These are phyloP conservation scores for Sanderia malayensis DNA, from an alignment of 30 jellyfish, hydroid and myxozoan species.

Conservation along the genomic window DNA sequence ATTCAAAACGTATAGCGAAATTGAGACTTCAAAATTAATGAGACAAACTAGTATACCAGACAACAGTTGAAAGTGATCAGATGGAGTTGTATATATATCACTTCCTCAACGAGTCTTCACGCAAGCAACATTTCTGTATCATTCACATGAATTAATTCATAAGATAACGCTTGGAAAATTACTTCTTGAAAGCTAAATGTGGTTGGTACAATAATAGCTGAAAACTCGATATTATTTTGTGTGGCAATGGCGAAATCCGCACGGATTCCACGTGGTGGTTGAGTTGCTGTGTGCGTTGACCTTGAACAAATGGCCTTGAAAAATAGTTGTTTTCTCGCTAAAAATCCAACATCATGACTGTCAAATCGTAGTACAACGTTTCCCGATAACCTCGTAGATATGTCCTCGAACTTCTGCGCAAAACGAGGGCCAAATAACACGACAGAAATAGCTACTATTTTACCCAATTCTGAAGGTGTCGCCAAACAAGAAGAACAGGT, in stretches of 20 bases:
- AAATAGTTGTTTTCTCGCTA: neutral
- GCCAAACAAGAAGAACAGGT: slow-evolving; percentile 58
- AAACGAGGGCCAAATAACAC: neutral
- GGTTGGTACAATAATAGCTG: neutral
- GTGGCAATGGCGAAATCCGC: slow-evolving; percentile 64
- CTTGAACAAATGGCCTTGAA: slow-evolving; percentile 13
- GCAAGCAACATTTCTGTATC: neutral
- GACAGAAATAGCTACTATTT: neutral
- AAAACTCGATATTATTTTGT: neutral
- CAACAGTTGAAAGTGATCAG: neutral
- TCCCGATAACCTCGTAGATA: neutral
- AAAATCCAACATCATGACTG: neutral
- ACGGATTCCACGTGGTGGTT: slow-evolving; percentile 58
- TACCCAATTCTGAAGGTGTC: slow-evolving; percentile 19
- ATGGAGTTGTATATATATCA: too few relatives aligned
- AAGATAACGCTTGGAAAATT: neutral
- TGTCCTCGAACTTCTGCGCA: neutral
- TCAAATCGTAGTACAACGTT: neutral
- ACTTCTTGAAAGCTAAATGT: neutral
- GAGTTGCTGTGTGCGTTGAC: neutral
- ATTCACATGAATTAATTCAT: neutral
- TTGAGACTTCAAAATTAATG: neutral
- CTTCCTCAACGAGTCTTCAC: slow-evolving; percentile 10
- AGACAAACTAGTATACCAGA: slow-evolving; percentile 9
- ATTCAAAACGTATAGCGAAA: neutral